Evolutionary conservation across 2,888 invertebrate species (phyloP), one percentile per base, ranked within the genome.

Genomic region (Spisula solida): DNA sequence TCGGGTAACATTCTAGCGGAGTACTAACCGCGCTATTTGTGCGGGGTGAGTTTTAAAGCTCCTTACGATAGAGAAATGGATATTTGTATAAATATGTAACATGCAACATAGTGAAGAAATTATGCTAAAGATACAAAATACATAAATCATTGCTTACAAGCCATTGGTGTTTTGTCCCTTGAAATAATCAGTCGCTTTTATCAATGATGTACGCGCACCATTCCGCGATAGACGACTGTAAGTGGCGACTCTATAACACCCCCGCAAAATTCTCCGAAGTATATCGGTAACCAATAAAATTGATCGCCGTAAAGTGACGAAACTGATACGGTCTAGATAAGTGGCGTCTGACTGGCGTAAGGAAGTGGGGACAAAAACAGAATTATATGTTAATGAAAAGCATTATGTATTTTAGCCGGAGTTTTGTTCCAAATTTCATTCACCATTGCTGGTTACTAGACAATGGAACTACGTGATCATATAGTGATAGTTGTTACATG

Each of bases 271-370:
- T 20, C 25, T 31, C 70, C 85, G 79, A 20, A n/a, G 25, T 12
- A 41, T 79, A 85, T 85, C 78, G 85, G 88, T 81, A 78, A 85
- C 88, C 88, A 88, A 88, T 88, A 88, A 81, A 82, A 85, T 81
- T 82, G 83, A 85, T 79, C 84, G 78, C 34, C 55, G 47, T 31
- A 51, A 55, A 41, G 29, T 48, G 6, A 84, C 84, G 84, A 75
- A 84, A 78, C 31, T 78, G 70, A 48, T 51, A 75, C 55, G 48
- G 78, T 56, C 79, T 78, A 75, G 79, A 79, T 79, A 56, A 85
- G 79, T 79, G 31, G 56, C 85, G 79, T 78, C 25, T 56, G 55
- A 51, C 79, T 79, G 25, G 51, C 56, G 78, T 55, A 12, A 34
- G 56, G 47, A 41, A 31, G 79, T 51, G 70, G 70, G 75, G 34